Evolutionary conservation across 2,888 invertebrate genomes (phyloP).

Genomic region (Cordilura impudica): DNA sequence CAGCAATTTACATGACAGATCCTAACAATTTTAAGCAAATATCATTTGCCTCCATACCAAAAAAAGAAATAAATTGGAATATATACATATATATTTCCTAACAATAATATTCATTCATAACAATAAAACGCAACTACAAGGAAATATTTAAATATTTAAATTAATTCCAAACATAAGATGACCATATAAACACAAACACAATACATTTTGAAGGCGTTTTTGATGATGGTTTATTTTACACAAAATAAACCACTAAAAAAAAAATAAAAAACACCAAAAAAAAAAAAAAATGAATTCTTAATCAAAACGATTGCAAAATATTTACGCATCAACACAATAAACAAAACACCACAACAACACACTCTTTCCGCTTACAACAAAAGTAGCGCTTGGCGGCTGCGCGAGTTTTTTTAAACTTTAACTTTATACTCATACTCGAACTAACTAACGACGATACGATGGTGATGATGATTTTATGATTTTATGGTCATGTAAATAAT

Average conservation of each 20-base stretch:
- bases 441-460: constrained; percentile 7
- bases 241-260: constrained; percentile 22
- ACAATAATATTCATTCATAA: no score
- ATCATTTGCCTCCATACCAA: no score
- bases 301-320: constrained; percentile 59
- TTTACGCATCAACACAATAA: constrained; percentile 41
- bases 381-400: not conserved
- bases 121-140: constrained; percentile 34
- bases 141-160: constrained; percentile 56
- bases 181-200: constrained; percentile 30
- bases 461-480: constrained; percentile 24
- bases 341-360: not conserved
- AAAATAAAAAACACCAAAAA: not conserved
- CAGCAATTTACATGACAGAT: no score
- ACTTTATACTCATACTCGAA: no score
- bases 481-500: constrained; percentile 56
- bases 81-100: no score
- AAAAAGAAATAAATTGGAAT: no score
- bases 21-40: no score
- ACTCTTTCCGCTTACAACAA: not conserved
- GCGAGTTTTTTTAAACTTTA: not conserved
- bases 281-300: constrained; percentile 55
- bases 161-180: constrained; percentile 49
- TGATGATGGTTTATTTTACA: constrained; percentile 48
- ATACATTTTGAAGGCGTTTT: constrained; percentile 54